Base-by-base conservation (phyloP, 2,113 vertebrate genomes). In the Acanthisitta chloris region DNA sequence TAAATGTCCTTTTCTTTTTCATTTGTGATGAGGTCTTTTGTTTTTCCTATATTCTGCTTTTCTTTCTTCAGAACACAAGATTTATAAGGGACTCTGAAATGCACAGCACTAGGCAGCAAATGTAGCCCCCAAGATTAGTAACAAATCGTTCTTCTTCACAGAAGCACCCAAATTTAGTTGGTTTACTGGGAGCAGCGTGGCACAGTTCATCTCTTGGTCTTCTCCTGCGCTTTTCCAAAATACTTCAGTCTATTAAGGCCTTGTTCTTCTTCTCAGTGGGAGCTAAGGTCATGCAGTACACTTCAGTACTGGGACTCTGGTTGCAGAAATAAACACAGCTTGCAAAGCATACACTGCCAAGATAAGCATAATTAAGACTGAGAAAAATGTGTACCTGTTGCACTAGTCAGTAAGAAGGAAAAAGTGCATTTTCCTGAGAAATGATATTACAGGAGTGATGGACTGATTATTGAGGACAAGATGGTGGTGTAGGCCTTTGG, bases 191-290 rank as follows among this genome's bases (percentile, higher is more conserved):
- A 58, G 28, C 21, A 52, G 17, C 2, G 7, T 48, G 26, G 2
- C 24, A 45, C 3, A 46, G 29, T 33, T 93, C 2, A 67, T 20
- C 36, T 79, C 14, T 62, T 0, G 0, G 1, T 0, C 0, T 34
- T 81, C 28, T 72, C 51, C 34, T 54, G 24, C 17, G 9, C 14
- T 34, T 88, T 82, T 69, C 40, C 71, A 59, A 71, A 80, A 65
- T 58, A 34, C 36, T 12, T 29, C 7, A 9, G 10, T 46, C 28
- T 61, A 3, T 54, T 43, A 58, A 49, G 29, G 4, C 15, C 6
- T 46, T 57, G 8, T 14, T 34, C 19, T 17, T 62, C 18, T 26
- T 15, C 26, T 76, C 57, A 24, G 9, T 46, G 45, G 51, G 20
- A 82, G 33, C 17, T 69, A 76, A 88, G 40, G 26, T 43, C 6